Percentiles rank a stretch among this genome's conserved stretches.
phyloP scores from a whole-genome alignment of 2,797 vertebrate species.

The Hapalemur alaotrensis region DNA sequence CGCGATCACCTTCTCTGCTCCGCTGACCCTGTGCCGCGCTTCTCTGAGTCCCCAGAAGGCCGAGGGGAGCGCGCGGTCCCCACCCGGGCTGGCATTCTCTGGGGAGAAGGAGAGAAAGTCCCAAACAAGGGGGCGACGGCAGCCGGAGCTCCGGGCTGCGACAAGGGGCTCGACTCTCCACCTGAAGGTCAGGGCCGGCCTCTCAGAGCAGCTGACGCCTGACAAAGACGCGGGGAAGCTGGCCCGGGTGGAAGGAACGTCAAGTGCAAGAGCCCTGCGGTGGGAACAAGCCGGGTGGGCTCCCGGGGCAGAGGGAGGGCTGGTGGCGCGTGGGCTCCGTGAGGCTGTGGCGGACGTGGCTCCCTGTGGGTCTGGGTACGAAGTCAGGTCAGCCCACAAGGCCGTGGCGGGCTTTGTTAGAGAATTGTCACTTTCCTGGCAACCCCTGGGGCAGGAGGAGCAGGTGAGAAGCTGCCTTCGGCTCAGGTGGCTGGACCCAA shows the following conservation, averaged over 20 bases:
- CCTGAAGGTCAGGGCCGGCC: neutral
- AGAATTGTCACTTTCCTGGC: neutral
- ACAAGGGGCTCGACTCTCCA: neutral
- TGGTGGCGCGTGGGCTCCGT: neutral
- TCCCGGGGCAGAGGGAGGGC: neutral
- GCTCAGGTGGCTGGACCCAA: neutral
- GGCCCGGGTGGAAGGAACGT: neutral
- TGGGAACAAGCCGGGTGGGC: too few species aligned
- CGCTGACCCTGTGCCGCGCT: accelerated
- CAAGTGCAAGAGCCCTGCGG: neutral
- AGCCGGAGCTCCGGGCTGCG: accelerated
- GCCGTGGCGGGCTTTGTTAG: neutral
- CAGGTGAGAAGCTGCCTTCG: neutral
- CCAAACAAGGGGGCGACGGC: neutral
- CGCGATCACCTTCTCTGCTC: accelerated
- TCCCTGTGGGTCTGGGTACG: neutral
- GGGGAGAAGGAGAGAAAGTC: neutral
- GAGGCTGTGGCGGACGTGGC: too few species aligned
- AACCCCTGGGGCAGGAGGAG: neutral
- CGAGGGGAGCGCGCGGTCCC: too few species aligned
- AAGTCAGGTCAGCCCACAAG: too few species aligned
- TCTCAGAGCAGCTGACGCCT: neutral
- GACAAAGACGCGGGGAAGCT: neutral
- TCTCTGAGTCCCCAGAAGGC: neutral
- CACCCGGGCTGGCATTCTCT: neutral